Conservation (phyloP, 2,113 vertebrate species). For the Ammospiza caudacuta region DNA sequence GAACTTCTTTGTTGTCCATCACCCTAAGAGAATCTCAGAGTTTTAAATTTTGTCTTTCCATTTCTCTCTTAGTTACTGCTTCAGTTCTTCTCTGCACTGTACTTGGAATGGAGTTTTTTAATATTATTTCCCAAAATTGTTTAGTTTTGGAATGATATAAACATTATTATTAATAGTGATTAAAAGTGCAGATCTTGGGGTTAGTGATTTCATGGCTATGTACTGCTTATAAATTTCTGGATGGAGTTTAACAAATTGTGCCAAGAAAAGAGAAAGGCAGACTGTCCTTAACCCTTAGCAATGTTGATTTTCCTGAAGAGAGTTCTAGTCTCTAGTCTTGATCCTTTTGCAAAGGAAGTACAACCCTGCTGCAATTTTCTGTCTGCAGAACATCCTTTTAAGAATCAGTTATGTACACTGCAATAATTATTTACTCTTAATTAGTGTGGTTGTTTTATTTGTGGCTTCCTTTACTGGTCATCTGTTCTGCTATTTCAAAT, state of each 20-base stretch:
- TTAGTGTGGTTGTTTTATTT: neutral
- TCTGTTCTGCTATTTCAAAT: neutral
- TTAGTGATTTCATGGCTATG: neutral
- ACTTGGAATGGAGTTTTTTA: neutral
- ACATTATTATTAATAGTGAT: neutral
- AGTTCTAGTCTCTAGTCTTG: neutral
- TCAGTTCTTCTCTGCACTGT: neutral
- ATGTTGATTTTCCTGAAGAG: neutral
- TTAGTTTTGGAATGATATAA: neutral
- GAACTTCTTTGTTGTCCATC: neutral
- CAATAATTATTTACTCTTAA: constrained; percentile 2
- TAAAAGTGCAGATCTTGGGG: neutral
- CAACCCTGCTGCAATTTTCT: neutral
- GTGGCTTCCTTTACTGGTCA: neutral
- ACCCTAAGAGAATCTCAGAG: neutral
- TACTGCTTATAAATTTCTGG: neutral
- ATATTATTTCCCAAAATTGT: neutral
- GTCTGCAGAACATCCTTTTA: neutral
- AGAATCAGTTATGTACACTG: neutral
- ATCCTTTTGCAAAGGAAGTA: neutral
- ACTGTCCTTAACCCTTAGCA: neutral
- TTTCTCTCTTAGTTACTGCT: neutral
- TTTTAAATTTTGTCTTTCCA: neutral
- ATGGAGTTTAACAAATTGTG: neutral
- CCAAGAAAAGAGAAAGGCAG: neutral